Evolutionary conservation across 2,113 vertebrate species (phyloP).

Genomic region (Lophotis ruficrista): DNA sequence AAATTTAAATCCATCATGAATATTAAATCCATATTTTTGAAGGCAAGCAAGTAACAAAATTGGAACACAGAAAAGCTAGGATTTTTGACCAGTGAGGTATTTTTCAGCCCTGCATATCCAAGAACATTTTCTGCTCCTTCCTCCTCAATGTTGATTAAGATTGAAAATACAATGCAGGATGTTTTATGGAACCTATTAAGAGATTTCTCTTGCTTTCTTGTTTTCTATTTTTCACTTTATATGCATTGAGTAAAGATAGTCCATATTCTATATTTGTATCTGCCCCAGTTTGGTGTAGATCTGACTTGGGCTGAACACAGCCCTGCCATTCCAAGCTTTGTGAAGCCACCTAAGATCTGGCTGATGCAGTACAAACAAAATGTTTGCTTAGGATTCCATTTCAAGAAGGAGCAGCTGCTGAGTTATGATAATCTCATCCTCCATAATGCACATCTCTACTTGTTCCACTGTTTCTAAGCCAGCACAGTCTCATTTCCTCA

Average conservation of each 20-base stretch:
- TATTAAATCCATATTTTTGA: conserved; percentile 60
- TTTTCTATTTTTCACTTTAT: not conserved
- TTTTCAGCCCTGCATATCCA: conserved; percentile 10
- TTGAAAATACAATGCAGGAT: not conserved
- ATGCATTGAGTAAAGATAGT: not conserved
- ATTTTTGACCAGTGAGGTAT: conserved; percentile 51
- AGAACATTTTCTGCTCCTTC: not conserved
- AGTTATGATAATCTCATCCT: not conserved
- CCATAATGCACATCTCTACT: not conserved
- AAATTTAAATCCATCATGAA: conserved; percentile 30
- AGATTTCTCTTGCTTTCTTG: not conserved
- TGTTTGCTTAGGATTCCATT: conserved; percentile 11
- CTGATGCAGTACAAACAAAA: conserved; percentile 5
- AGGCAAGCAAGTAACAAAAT: not conserved
- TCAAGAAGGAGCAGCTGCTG: conserved; percentile 6
- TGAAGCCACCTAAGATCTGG: not conserved
- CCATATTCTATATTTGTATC: not conserved
- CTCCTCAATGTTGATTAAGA: not conserved
- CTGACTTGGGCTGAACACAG: not conserved
- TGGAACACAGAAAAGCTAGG: not conserved
- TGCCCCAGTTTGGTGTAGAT: not conserved
- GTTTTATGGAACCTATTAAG: not conserved
- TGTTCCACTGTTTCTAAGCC: not conserved
- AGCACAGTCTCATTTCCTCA: not conserved
- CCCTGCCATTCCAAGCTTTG: not conserved